Percentiles rank a stretch among this genome's conserved stretches.
Conservation (phyloP, 2,797 vertebrate genomes). For the Clarias platycephalus region DNA sequence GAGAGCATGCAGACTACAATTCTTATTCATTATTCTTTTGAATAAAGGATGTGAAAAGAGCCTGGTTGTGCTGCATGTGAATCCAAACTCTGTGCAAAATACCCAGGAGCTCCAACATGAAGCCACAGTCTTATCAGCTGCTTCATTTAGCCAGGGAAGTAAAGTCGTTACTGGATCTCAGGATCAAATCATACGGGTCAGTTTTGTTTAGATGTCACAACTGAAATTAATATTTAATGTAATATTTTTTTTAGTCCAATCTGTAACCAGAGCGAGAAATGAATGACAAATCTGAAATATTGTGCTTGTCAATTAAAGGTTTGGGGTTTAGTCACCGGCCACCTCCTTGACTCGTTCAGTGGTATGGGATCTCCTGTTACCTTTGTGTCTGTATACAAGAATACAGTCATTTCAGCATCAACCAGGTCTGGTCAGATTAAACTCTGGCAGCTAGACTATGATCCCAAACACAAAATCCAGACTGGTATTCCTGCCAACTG, state of each 20-base stretch:
- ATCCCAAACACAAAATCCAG: conserved; percentile 56
- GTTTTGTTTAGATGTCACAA: conserved; percentile 23
- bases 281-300: background rate
- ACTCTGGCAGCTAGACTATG: conserved; percentile 76
- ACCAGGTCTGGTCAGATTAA: conserved; percentile 56
- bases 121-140: conserved; percentile 68
- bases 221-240: background rate
- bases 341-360: conserved; percentile 69
- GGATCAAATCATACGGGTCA: conserved; percentile 78
- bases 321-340: conserved; percentile 80
- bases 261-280: background rate
- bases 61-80: conserved; percentile 66
- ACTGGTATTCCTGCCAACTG: conserved; percentile 69
- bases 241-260: background rate
- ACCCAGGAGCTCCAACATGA: conserved; percentile 73
- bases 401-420: conserved; percentile 74
- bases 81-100: conserved; percentile 61
- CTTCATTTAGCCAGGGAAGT: conserved; percentile 64
- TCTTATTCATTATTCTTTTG: background rate
- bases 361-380: conserved; percentile 70
- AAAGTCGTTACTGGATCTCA: conserved; percentile 73
- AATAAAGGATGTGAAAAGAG: conserved; percentile 71
- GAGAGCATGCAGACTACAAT: background rate
- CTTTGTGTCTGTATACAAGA: conserved; percentile 56
- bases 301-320: conserved; percentile 65